Base-by-base conservation (phyloP, 2,113 vertebrate genomes). In the Oreocharis arfaki region DNA sequence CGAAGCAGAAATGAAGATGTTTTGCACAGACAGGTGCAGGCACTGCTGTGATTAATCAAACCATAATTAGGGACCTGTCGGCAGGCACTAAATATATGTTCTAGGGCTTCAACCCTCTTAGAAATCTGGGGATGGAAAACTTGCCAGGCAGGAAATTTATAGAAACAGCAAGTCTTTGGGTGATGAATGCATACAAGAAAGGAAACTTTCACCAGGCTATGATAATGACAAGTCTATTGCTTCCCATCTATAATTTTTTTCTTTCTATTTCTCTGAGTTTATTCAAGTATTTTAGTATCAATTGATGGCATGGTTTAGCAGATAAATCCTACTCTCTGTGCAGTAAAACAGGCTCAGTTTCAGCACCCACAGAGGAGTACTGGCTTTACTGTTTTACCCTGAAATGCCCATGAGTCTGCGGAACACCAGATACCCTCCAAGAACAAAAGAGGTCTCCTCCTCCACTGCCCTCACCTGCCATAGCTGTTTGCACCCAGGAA, bases 41-140 rank as follows among this genome's bases (percentile, higher is more conserved):
- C 97, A 92, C 89, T 78, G 94, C 94, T 95, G 93, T 94, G 96
- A 97, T 97, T 97, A 96, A 97, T 97, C 96, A 97, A 96, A 90
- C 39, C 85, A 81, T 97, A 97, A 97, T 97, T 97, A 97, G 94
- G 71, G 96, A 94, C 89, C 94, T 97, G 95, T 96, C 85, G 17
- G 93, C 91, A 95, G 65, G 70, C 95, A 50, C 87, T 97, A 97
- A 97, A 97, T 97, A 92, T 93, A 97, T 90, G 85, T 96, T 93
- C 87, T 78, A 76, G 91, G 89, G 92, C 92, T 97, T 96, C 95
- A 97, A 94, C 84, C 90, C 75, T 95, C 87, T 95, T 35, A 65
- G 87, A 89, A 93, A 94, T 90, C 88, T 74, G 47, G 32, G 80
- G 65, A 94, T 87, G 89, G 83, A 97, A 97, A 94, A 93, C 82